Percentiles rank a stretch among this genome's conserved stretches.
Conservation (phyloP, 2,113 vertebrate species). For the Odocoileus virginianus region DNA sequence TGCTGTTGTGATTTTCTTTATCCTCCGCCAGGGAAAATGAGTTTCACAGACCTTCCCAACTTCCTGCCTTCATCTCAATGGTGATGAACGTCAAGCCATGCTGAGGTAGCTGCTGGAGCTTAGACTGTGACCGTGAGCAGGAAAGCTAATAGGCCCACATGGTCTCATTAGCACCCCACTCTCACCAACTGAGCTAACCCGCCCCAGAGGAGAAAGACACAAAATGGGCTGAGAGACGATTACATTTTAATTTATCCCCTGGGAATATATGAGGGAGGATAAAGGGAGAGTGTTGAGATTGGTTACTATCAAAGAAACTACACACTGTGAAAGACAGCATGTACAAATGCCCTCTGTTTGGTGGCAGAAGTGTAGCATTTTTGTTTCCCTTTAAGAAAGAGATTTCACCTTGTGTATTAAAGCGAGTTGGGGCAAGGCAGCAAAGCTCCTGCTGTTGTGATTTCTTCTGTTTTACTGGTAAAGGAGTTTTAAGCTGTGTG, state of each 20-base stretch:
- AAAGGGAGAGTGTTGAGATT: slow-evolving; percentile 6
- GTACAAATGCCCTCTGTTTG: background rate
- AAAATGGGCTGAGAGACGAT: slow-evolving; percentile 7
- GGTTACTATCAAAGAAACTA: background rate
- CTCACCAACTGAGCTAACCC: background rate
- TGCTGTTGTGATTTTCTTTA: background rate
- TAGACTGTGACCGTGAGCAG: background rate
- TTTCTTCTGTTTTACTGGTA: background rate
- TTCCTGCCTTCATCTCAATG: background rate
- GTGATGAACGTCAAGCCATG: background rate
- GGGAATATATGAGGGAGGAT: background rate
- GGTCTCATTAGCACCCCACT: slow-evolving; percentile 45
- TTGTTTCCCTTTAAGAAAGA: background rate
- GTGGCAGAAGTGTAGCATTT: background rate
- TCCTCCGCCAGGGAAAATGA: background rate
- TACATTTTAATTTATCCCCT: background rate
- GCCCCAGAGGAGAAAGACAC: slow-evolving; percentile 19
- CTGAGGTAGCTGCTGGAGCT: background rate
- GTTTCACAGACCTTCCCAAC: background rate
- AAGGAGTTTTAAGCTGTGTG: slow-evolving; percentile 1
- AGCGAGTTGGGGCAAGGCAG: background rate
- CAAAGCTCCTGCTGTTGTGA: background rate
- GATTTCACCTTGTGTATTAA: background rate
- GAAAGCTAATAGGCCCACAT: background rate
- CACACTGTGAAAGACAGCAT: background rate